Conservation (phyloP, 2,113 vertebrate species). For the Ascaphus truei region DNA sequence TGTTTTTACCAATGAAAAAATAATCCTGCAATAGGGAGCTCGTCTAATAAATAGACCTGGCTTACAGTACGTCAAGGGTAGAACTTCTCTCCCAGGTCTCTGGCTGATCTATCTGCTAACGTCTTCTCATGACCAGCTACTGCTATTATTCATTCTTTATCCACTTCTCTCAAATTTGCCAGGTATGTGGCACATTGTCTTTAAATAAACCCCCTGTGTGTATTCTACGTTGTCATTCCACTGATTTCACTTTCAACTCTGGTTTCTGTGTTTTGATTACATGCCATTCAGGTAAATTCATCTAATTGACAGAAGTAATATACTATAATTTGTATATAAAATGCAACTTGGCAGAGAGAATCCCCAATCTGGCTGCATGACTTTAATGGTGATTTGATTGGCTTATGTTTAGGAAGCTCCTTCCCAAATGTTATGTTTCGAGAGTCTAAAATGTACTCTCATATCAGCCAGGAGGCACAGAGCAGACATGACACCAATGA, state of each 20-base stretch:
- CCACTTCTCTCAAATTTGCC: not conserved
- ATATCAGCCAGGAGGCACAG: slow-evolving; percentile 32
- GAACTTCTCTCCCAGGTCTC: too few relatives aligned
- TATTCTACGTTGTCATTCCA: slow-evolving; percentile 8
- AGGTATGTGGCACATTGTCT: not conserved
- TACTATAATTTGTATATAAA: slow-evolving; percentile 26
- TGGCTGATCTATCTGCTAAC: too few relatives aligned
- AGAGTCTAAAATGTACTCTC: slow-evolving; percentile 39
- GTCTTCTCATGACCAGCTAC: too few relatives aligned
- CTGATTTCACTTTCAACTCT: slow-evolving; percentile 3
- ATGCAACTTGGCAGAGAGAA: slow-evolving; percentile 26
- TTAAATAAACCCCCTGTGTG: not conserved
- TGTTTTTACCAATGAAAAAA: too few relatives aligned
- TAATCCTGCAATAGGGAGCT: too few relatives aligned
- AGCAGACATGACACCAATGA: slow-evolving; percentile 9
- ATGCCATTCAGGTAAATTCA: slow-evolving; percentile 28
- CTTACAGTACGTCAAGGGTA: too few relatives aligned
- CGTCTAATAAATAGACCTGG: too few relatives aligned
- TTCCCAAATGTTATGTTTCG: slow-evolving; percentile 36
- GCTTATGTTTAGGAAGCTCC: slow-evolving; percentile 21
- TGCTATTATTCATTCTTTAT: not conserved
- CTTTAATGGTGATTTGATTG: slow-evolving; percentile 36
- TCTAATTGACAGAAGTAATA: slow-evolving; percentile 26
- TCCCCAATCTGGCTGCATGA: slow-evolving; percentile 20
- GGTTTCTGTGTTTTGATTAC: slow-evolving; percentile 28